A percentile compares a stretch with the other conserved stretches of the same genome.
These are phyloP conservation scores for Barnardius zonarius DNA, from an alignment of 2,113 vertebrate species.

Conservation along the genomic window DNA sequence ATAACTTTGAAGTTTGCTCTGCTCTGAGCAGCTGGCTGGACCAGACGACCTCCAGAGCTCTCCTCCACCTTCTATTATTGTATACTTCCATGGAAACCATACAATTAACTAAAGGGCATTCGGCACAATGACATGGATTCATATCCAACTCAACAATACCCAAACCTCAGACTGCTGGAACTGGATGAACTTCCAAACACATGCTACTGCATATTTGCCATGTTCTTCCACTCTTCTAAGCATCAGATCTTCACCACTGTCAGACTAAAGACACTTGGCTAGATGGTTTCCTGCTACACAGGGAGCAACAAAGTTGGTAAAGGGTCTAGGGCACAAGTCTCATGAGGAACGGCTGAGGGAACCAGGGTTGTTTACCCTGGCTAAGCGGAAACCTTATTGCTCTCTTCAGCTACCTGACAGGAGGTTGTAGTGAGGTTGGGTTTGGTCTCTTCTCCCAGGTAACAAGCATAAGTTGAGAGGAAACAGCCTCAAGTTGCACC, in stretches of 20 bases:
- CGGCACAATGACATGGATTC: background rate
- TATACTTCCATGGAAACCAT: background rate
- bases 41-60: background rate
- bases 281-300: background rate
- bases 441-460: background rate
- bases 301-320: background rate
- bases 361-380: background rate
- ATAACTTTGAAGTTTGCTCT: background rate
- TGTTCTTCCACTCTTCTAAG: background rate
- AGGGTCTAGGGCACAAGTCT: background rate
- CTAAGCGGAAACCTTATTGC: background rate
- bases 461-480: background rate
- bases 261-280: background rate
- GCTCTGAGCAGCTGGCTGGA: background rate
- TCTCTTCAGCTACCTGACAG: background rate
- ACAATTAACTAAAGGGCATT: background rate
- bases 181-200: background rate
- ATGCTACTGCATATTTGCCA: background rate
- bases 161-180: background rate
- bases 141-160: background rate
- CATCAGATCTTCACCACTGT: background rate
- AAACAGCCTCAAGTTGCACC: background rate
- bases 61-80: background rate
- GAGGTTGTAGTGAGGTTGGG: background rate
- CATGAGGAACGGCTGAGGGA: fast-evolving